phyloP scores from a whole-genome alignment of 92 coral and sea anemone species.

The Parazoanthus darwini region DNA sequence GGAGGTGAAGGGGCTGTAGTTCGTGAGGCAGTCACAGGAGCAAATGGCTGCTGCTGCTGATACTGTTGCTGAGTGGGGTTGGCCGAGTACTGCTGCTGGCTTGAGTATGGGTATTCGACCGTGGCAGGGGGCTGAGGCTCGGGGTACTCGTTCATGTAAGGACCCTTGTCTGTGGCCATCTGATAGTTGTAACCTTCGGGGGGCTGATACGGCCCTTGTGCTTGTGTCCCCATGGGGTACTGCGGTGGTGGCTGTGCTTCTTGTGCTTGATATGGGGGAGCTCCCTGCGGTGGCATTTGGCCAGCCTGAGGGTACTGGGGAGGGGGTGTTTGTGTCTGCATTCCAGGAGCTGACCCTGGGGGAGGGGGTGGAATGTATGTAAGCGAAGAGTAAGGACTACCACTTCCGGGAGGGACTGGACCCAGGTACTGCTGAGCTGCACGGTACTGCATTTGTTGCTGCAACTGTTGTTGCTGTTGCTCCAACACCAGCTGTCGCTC shows the following conservation, averaged over 20 bases:
- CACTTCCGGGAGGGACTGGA: slow-evolving; percentile 51
- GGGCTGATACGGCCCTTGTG: slow-evolving; percentile 48
- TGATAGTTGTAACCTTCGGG: slow-evolving; percentile 48
- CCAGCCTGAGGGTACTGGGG: slow-evolving; percentile 57
- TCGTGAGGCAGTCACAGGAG: slow-evolving; percentile 55
- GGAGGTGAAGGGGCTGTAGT: slow-evolving; percentile 56
- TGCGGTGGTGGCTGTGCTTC: slow-evolving; percentile 55
- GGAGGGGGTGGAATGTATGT: slow-evolving; percentile 54
- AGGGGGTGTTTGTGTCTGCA: slow-evolving; percentile 44
- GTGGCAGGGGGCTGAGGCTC: slow-evolving; percentile 49
- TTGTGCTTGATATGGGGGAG: slow-evolving; percentile 46
- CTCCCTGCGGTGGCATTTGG: slow-evolving; percentile 35
- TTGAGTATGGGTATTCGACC: slow-evolving; percentile 22
- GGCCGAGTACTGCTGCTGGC: slow-evolving; percentile 46
- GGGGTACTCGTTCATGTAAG: slow-evolving; percentile 47
- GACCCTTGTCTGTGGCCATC: slow-evolving; percentile 34
- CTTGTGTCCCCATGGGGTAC: slow-evolving; percentile 47
- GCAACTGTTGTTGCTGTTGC: slow-evolving; percentile 82
- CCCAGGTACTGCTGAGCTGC: slow-evolving; percentile 53
- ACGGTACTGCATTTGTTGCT: slow-evolving; percentile 50
- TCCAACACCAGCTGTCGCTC: slow-evolving; percentile 95
- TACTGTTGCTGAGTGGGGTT: slow-evolving; percentile 37
- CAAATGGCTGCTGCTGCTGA: slow-evolving; percentile 40
- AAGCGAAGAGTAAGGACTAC: slow-evolving; percentile 80
- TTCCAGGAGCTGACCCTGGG: slow-evolving; percentile 48